Base-by-base conservation (phyloP, 1,140 invertebrate species). In the Meloidogyne chitwoodi region DNA sequence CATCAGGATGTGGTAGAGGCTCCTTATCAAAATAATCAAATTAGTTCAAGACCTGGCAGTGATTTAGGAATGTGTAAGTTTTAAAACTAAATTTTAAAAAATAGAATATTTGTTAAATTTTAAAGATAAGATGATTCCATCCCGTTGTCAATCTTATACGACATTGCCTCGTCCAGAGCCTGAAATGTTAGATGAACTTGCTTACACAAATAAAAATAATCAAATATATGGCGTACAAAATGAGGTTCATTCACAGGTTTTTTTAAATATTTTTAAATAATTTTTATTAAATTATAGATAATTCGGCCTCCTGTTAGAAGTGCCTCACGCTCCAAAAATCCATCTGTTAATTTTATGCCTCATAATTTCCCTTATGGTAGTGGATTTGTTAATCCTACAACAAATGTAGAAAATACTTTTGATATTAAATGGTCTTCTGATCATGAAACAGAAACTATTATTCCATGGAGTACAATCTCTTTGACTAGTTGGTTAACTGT, bases 91-190 rank as follows among this genome's bases (percentile, higher is more conserved):
- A 12, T 11, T 31, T 27, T 10, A 26, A 65, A 19, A 41, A 41
- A 41, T 41, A 14, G 11, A 14, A n/a, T n/a, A n/a, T n/a, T n/a
- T n/a, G n/a, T n/a, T n/a, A n/a, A n/a, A n/a, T n/a, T n/a, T n/a
- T n/a, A n/a, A n/a, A 76, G 56, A 74, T 27, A 63, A 74, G n/a
- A 44, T 75, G 26, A 68, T 70, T 66, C 77, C 73, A 5, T 81
- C 80, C 14, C 77, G 80, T 34, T 81, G 75, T 34, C 80, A 81
- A 29, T 81, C 80, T 12, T 81, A 82, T 41, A 82, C 80, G 6
- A 81, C 80, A 2, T 63, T 81, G 8, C 80, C 80, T 14, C 74
- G 80, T 34, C 80, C 80, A 16, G 80, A 81, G 61, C 41, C 75
- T 16, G 80, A 81, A 44, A 24, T 77, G 31, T 56, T 79, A 41